phyloP scores from a whole-genome alignment of 1,140 invertebrate species.

The Penaeus japonicus region DNA sequence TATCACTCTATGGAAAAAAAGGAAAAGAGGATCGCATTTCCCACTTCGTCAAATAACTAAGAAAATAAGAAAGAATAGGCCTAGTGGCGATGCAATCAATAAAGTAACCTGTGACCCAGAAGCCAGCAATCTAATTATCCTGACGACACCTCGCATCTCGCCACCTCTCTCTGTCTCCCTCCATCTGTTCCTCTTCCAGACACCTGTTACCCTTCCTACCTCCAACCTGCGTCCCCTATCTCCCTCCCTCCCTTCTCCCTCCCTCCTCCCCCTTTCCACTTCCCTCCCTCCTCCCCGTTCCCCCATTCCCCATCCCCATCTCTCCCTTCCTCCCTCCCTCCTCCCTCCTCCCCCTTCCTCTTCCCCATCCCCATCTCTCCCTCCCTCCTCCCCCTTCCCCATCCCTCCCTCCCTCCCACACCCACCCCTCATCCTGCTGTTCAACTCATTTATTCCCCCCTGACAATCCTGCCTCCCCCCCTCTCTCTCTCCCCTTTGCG shows the following conservation, averaged over 20 bases:
- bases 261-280: neutral
- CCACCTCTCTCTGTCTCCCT: neutral
- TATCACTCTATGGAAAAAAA: too few species aligned
- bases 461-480: neutral
- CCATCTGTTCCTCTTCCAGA: neutral
- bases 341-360: neutral
- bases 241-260: neutral
- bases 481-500: neutral
- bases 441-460: neutral
- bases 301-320: neutral
- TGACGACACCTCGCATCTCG: neutral
- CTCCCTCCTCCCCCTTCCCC: neutral
- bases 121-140: too few species aligned
- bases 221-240: neutral
- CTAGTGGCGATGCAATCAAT: too few species aligned
- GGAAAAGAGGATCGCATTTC: too few species aligned
- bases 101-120: too few species aligned
- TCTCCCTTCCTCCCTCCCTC: neutral
- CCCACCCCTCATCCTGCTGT: neutral
- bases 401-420: neutral
- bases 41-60: too few species aligned
- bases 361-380: neutral
- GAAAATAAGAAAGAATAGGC: too few species aligned
- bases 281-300: neutral
- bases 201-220: neutral